Evolutionary conservation across 2,888 invertebrate species (phyloP).

Genomic region (Leptinotarsa tumamoca): DNA sequence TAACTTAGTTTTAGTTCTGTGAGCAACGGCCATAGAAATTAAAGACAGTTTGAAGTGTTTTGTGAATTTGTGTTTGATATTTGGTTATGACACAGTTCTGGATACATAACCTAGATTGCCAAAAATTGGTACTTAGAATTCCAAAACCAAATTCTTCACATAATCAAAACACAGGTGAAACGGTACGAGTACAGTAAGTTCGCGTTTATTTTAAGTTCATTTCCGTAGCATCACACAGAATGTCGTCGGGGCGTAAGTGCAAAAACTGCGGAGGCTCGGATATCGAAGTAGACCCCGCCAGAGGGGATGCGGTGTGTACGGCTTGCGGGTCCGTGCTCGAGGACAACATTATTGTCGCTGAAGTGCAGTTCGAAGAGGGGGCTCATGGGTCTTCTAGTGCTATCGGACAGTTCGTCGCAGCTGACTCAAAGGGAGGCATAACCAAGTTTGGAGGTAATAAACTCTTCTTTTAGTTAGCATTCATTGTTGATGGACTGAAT

Average conservation of each 20-base stretch:
- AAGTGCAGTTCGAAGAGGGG: conserved; percentile 95
- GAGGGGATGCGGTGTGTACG: conserved; percentile 96
- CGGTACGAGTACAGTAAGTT: background rate
- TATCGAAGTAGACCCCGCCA: conserved; percentile 92
- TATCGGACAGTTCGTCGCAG: conserved; percentile 93
- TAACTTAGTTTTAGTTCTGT: too few relatives aligned
- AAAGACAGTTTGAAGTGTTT: too few relatives aligned
- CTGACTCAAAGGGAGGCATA: conserved; percentile 89
- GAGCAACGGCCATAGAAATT: too few relatives aligned
- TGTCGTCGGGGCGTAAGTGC: conserved; percentile 78
- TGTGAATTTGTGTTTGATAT: too few relatives aligned
- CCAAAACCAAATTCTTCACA: too few relatives aligned
- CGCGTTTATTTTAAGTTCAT: background rate
- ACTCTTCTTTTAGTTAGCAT: conserved; percentile 34
- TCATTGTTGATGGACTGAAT: background rate
- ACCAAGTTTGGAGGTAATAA: conserved; percentile 81
- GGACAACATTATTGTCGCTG: conserved; percentile 95
- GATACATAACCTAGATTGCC: too few relatives aligned
- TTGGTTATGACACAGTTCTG: too few relatives aligned
- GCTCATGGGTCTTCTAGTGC: conserved; percentile 88
- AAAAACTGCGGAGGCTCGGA: conserved; percentile 90
- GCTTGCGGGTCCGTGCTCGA: conserved; percentile 96
- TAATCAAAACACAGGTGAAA: too few relatives aligned
- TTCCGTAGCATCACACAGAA: background rate
- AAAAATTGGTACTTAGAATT: too few relatives aligned